These are phyloP conservation scores for Drosophila dives DNA, from an alignment of 2,888 invertebrate species.

Conservation along the genomic window DNA sequence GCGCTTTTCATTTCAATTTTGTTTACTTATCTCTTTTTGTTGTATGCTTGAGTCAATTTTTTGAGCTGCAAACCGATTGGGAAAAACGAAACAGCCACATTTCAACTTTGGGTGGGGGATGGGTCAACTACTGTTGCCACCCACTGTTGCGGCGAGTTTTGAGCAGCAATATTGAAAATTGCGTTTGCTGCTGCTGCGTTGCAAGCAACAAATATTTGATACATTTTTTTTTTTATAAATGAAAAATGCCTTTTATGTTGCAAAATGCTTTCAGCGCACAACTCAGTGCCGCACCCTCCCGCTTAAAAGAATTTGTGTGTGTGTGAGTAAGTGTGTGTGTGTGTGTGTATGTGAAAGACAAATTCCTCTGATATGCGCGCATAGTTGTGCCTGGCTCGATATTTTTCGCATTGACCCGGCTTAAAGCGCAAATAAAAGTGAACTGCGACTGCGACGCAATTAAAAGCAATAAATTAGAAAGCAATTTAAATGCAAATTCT, in stretches of 20 bases:
- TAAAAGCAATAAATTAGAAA: conserved; percentile 70
- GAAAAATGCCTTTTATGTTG: conserved; percentile 66
- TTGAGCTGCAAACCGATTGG: conserved; percentile 26
- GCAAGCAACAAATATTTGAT: conserved; percentile 73
- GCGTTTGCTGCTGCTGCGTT: conserved; percentile 64
- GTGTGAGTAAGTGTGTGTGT: conserved; percentile 2
- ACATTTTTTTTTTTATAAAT: conserved; percentile 77
- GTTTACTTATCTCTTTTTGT: conserved; percentile 1
- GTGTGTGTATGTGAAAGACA: conserved; percentile 16
- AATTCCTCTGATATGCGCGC: conserved; percentile 62
- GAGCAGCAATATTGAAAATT: conserved; percentile 75
- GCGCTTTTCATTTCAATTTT: conserved; percentile 8
- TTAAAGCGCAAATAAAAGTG: conserved; percentile 57
- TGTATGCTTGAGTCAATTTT: conserved; percentile 36
- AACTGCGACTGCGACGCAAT: conserved; percentile 43
- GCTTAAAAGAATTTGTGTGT: neutral
- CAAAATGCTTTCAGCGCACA: conserved; percentile 51
- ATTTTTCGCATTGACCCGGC: conserved; percentile 22
- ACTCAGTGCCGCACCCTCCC: neutral
- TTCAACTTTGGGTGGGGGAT: conserved; percentile 9
- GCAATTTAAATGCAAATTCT: conserved; percentile 66
- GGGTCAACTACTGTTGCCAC: neutral
- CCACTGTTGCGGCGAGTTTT: conserved; percentile 25
- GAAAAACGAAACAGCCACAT: conserved; percentile 44
- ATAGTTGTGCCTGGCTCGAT: conserved; percentile 39